Evolutionary conservation across 2,888 invertebrate genomes (phyloP).

Genomic region (Thera britannica): DNA sequence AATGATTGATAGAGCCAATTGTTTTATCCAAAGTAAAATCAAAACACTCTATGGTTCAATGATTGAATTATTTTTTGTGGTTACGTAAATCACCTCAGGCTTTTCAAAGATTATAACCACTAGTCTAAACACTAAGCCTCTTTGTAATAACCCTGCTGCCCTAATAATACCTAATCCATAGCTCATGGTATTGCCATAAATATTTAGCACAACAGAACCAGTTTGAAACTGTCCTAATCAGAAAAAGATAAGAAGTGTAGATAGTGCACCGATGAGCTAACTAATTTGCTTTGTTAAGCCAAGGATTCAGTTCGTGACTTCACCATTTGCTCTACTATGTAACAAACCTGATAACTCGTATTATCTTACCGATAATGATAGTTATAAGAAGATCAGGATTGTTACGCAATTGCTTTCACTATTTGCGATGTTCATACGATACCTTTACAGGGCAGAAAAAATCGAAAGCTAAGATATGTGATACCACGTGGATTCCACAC

Average conservation of each 20-base stretch:
- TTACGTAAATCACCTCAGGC: too few relatives aligned
- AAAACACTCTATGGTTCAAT: too few relatives aligned
- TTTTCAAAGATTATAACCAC: too few relatives aligned
- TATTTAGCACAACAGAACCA: too few relatives aligned
- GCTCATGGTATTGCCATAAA: too few relatives aligned
- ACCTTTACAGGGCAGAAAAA: slow-evolving; percentile 53
- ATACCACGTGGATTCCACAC: neutral
- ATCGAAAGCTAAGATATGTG: slow-evolving; percentile 53
- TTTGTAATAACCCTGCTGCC: too few relatives aligned
- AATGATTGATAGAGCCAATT: too few relatives aligned
- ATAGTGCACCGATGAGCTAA: slow-evolving; percentile 42
- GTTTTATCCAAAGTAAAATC: too few relatives aligned
- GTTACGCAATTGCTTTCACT: slow-evolving; percentile 64
- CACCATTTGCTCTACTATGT: slow-evolving; percentile 52
- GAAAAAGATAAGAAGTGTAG: neutral
- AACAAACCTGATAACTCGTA: slow-evolving; percentile 1
- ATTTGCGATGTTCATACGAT: slow-evolving; percentile 44
- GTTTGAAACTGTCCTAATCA: neutral
- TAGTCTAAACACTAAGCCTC: too few relatives aligned
- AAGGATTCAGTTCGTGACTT: slow-evolving; percentile 61
- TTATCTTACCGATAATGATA: slow-evolving; percentile 46
- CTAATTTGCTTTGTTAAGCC: slow-evolving; percentile 41
- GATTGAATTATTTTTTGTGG: too few relatives aligned
- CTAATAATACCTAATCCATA: too few relatives aligned
- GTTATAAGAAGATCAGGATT: slow-evolving; percentile 19